phyloP scores from a whole-genome alignment of 2,888 invertebrate species.

The Marronus borbonicus region DNA sequence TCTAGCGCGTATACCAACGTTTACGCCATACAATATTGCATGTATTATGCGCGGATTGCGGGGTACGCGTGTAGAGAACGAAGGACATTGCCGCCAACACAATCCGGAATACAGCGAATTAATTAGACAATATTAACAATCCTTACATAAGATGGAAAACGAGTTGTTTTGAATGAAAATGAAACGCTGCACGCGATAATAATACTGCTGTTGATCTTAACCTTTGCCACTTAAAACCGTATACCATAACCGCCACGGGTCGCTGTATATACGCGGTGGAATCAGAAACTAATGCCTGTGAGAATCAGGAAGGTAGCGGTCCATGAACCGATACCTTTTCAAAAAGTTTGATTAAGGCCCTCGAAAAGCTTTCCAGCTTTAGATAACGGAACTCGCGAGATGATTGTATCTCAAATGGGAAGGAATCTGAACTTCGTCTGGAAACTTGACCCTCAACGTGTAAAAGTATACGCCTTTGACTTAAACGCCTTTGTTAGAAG shows the following conservation, averaged over 20 bases:
- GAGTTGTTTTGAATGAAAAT: conserved; percentile 52
- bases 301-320: too few species aligned
- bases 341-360: too few species aligned
- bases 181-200: conserved; percentile 43
- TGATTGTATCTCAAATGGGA: too few species aligned
- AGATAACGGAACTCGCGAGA: too few species aligned
- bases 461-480: too few species aligned
- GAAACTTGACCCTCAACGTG: too few species aligned
- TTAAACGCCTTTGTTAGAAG: too few species aligned
- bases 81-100: conserved; percentile 51
- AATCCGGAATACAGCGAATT: conserved; percentile 33
- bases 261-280: conserved; percentile 18
- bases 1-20: conserved; percentile 1
- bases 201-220: conserved; percentile 46
- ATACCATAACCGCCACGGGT: conserved; percentile 29
- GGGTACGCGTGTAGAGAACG: conserved; percentile 24
- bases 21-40: conserved; percentile 2
- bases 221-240: conserved; percentile 48
- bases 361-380: too few species aligned
- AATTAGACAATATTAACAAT: conserved; percentile 40
- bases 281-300: conserved; percentile 10
- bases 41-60: background rate
- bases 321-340: too few species aligned
- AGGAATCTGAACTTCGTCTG: too few species aligned
- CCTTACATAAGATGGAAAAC: conserved; percentile 51